Base-by-base conservation (phyloP, 2,888 invertebrate genomes). In the Aphodius granarius region DNA sequence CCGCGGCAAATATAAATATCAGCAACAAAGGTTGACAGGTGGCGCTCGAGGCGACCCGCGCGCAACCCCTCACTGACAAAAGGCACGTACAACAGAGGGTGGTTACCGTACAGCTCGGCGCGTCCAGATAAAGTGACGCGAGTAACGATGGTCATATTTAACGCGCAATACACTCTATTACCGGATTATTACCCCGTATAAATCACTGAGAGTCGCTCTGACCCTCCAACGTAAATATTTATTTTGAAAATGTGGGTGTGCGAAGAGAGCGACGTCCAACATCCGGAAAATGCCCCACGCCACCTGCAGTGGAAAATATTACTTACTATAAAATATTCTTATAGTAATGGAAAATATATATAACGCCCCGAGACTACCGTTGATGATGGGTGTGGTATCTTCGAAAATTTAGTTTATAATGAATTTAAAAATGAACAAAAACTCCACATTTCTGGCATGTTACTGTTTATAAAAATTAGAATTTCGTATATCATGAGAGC, bases 11-110 rank as follows among this genome's bases (percentile, higher is more conserved):
- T 43, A 43, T 43, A 43, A 43, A 43, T 43, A 43, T 43, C 43
- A 43, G 13, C 43, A 43, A 43, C 78, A 75, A 76, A 75, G 72
- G 78, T 64, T 78, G 76, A 75, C 76, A 78, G 76, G 78, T 76
- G 76, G 76, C 43, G 43, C 43, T 43, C 9, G 43, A 6, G 43
- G 43, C 43, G 43, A 43, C 43, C 43, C 43, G 6, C 43, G 43
- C 6, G n/a, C n/a, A n/a, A n/a, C n/a, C 43, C 43, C 43, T 43
- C 3, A 6, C 43, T 43, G n/a, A 43, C 43, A 43, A 43, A 43
- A 43, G 43, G 43, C 43, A 43, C 43, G 43, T 2, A 43, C 43
- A 43, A 43, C 43, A 43, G 43, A n/a, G n/a, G n/a, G n/a, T n/a
- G 43, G 43, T 43, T 13, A 13, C 43, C 13, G 43, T 43, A 43